Evolutionary conservation across 2,888 invertebrate genomes (phyloP).

Genomic region (Dynastes hyllus): DNA sequence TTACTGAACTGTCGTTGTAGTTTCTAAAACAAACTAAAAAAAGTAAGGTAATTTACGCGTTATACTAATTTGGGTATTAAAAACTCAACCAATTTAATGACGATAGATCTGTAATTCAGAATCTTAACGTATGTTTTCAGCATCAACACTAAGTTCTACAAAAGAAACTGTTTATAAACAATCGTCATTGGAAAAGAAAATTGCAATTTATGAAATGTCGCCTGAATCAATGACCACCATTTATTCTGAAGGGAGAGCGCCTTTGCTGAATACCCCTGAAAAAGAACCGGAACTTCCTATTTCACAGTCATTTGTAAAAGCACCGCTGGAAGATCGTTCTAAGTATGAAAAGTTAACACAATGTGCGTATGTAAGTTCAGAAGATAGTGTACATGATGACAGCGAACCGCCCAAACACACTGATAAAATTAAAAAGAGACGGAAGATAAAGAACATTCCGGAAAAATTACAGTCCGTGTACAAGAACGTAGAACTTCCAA

Average conservation of each 20-base stretch:
- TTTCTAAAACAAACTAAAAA: too few species aligned
- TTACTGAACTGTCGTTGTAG: too few species aligned
- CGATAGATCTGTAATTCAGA: too few species aligned
- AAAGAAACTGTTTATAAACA: constrained; percentile 44
- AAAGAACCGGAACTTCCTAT: constrained; percentile 63
- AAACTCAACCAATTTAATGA: too few species aligned
- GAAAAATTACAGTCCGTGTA: constrained; percentile 74
- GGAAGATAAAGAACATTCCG: constrained; percentile 71
- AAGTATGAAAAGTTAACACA: constrained; percentile 85
- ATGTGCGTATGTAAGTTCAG: constrained; percentile 73
- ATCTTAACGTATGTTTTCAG: constrained; percentile 50
- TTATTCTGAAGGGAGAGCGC: constrained; percentile 69
- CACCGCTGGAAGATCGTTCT: constrained; percentile 81
- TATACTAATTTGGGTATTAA: too few species aligned
- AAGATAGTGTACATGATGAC: constrained; percentile 72
- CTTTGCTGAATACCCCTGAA: constrained; percentile 67
- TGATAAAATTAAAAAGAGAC: constrained; percentile 66
- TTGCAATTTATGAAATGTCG: constrained; percentile 38
- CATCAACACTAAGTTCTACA: constrained; percentile 49
- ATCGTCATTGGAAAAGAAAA: constrained; percentile 39
- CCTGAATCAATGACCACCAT: constrained; percentile 35
- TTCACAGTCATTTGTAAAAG: constrained; percentile 75
- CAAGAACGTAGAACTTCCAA: constrained; percentile 72
- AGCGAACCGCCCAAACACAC: constrained; percentile 68
- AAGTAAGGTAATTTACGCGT: too few species aligned